Evolutionary conservation across 2,113 vertebrate genomes (phyloP), one percentile per base, ranked within the genome.

Genomic region (Pteropus alecto): DNA sequence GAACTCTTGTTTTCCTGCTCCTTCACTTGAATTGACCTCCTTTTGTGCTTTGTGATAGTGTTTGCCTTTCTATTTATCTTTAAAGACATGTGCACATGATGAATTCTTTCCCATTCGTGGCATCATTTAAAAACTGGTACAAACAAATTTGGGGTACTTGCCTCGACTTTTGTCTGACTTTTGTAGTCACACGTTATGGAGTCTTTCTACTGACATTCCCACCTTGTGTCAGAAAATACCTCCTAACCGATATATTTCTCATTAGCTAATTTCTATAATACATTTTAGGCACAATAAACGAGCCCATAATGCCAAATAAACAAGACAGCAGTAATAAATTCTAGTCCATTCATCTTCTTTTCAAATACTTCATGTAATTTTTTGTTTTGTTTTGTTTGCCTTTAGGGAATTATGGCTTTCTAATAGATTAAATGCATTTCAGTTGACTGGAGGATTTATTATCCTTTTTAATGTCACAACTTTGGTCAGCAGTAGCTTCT

Each of bases 241-340:
- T 78, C 67, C 63, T 46, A 21, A 78, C 12, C 35, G 26, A 81
- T 51, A n/a, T 60, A 65, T 73, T 82, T 83, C 77, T 14, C 28
- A 77, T 65, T 38, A 86, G 8, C 60, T 81, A 78, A 58, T 87
- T 94, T 28, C 28, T 71, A n/a, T 65, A 65, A 65, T 58, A 86
- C 26, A 88, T 86, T 76, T 85, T 63, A 48, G 35, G 8, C 41
- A 28, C 9, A 89, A 19, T 76, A 63, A 88, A 86, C 43, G 51
- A 91, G 61, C 35, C 79, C 92, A 26, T 71, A 70, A 70, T 21
- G 19, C 28, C 54, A 78, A 95, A 90, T 89, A 92, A 89, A 74
- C 14, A 89, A 94, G 12, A 33, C 74, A 87, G 74, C 61, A 77
- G 33, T 83, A 82, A 86, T 71, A 87, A 65, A 86, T 82, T 87